Evolutionary conservation across 2,888 invertebrate species (phyloP).

Genomic region (Deilephila elpenor): DNA sequence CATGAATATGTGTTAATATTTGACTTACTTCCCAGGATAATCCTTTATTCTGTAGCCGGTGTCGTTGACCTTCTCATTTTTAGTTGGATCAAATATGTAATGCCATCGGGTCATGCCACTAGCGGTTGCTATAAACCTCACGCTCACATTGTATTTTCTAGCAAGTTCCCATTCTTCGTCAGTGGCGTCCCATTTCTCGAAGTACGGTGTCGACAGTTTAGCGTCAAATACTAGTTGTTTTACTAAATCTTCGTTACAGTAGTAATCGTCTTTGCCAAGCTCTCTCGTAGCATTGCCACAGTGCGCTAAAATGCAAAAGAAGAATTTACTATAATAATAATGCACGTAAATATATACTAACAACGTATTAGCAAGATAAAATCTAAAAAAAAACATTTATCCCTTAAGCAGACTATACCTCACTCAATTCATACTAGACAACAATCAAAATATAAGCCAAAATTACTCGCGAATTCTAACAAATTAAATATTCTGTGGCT

Average conservation of each 20-base stretch:
- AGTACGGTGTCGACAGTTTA: constrained; percentile 86
- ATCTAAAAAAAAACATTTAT: too few relatives aligned
- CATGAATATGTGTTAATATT: too few relatives aligned
- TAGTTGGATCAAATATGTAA: constrained; percentile 86
- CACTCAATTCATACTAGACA: too few relatives aligned
- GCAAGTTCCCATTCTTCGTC: constrained; percentile 84
- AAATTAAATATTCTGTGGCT: too few relatives aligned
- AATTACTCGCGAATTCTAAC: too few relatives aligned
- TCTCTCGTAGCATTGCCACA: constrained; percentile 85
- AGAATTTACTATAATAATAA: background rate
- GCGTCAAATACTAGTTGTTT: constrained; percentile 95
- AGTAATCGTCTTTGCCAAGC: constrained; percentile 89
- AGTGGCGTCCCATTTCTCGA: constrained; percentile 82
- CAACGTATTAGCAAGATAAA: too few relatives aligned
- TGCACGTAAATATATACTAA: too few relatives aligned
- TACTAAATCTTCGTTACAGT: constrained; percentile 93
- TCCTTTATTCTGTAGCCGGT: constrained; percentile 61
- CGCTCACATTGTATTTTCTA: constrained; percentile 88
- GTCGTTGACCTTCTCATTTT: constrained; percentile 77
- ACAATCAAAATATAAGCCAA: too few relatives aligned
- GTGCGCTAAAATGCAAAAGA: constrained; percentile 78
- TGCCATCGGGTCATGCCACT: constrained; percentile 96
- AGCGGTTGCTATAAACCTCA: constrained; percentile 94
- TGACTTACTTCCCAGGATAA: constrained; percentile 64
- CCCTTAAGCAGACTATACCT: too few relatives aligned